Evolutionary conservation across 2,113 vertebrate species (phyloP).

Genomic region (Sinocyclocheilus rhinocerous): DNA sequence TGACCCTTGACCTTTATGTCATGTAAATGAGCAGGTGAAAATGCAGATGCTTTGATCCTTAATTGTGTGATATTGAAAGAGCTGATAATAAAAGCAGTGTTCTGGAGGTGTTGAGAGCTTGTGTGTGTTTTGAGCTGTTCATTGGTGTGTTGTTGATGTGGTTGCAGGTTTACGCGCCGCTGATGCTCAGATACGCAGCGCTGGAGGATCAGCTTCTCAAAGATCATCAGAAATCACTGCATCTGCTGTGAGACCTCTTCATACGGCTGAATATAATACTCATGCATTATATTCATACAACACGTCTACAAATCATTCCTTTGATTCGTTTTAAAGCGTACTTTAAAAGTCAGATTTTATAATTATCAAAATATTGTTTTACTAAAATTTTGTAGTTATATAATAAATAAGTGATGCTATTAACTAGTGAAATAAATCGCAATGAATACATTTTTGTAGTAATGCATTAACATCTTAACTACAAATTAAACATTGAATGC

Average conservation of each 20-base stretch:
- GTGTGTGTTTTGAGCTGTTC: neutral
- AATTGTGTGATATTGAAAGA: neutral
- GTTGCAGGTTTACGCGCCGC: slow-evolving; percentile 71
- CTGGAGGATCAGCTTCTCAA: slow-evolving; percentile 71
- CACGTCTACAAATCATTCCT: neutral
- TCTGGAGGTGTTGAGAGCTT: neutral
- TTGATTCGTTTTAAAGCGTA: neutral
- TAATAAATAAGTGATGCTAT: too few relatives aligned
- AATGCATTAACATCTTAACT: too few relatives aligned
- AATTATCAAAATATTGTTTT: too few relatives aligned
- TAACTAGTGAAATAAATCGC: too few relatives aligned
- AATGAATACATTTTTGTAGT: too few relatives aligned
- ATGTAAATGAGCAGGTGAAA: too few relatives aligned
- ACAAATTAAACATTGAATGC: too few relatives aligned
- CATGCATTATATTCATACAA: too few relatives aligned
- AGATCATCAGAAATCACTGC: neutral
- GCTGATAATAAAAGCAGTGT: neutral
- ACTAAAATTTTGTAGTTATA: too few relatives aligned
- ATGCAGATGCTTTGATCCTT: neutral
- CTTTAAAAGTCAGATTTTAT: too few relatives aligned
- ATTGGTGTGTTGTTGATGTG: slow-evolving; percentile 26
- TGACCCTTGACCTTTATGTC: too few relatives aligned
- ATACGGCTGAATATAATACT: too few relatives aligned
- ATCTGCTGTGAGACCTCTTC: neutral
- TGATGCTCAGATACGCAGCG: slow-evolving; percentile 74